phyloP scores from a whole-genome alignment of 2,888 invertebrate genomes.

The Thecophora atra region DNA sequence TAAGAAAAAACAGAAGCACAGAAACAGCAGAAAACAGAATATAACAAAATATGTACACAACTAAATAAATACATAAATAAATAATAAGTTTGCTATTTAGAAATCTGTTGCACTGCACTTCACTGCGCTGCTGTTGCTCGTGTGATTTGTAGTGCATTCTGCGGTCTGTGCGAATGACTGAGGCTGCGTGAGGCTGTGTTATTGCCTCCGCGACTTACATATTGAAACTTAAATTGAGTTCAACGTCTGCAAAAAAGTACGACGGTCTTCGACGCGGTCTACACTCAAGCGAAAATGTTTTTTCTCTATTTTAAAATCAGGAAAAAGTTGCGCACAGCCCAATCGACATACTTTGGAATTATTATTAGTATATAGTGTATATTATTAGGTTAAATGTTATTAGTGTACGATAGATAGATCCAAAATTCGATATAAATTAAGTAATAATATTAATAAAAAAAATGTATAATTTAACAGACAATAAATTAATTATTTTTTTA shows the following conservation, averaged over 20 bases:
- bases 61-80: slow-evolving; percentile 1
- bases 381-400: too few species aligned
- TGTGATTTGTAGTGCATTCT: background rate
- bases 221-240: slow-evolving; percentile 26
- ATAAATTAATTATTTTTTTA: too few species aligned
- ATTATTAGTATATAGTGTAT: too few species aligned
- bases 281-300: background rate
- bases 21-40: slow-evolving; percentile 10
- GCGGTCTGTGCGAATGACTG: background rate
- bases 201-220: background rate
- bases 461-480: too few species aligned
- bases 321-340: background rate
- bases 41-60: background rate
- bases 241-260: slow-evolving; percentile 20
- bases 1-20: background rate
- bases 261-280: background rate
- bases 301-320: background rate
- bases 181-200: background rate
- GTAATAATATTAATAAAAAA: too few species aligned
- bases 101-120: slow-evolving; percentile 18
- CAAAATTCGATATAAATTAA: too few species aligned
- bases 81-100: slow-evolving; percentile 21
- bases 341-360: background rate
- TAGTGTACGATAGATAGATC: too few species aligned
- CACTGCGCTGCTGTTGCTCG: background rate